Evolutionary conservation across 1,140 invertebrate genomes (phyloP), one percentile per base, ranked within the genome.

Genomic region (Dolichoris vasculosae): DNA sequence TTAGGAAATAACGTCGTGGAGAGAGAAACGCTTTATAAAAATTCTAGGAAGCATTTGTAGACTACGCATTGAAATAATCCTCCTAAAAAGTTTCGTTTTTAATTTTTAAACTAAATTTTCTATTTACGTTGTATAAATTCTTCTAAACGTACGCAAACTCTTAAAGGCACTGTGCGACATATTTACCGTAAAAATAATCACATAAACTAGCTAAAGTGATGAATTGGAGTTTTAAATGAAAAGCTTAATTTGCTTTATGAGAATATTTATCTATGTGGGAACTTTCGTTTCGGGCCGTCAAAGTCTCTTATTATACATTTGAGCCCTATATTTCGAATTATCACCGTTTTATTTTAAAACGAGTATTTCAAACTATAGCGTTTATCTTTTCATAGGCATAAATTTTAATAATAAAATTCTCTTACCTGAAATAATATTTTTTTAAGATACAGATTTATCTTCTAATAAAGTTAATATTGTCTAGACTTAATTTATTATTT

Each of bases 191-290:
- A 81, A 81, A 81, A 64, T 67, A 26, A 64, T 63, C 8, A 32
- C 6, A 63, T 79, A 63, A 81, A 81, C 63, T 69, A 67, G 63
- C 63, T 69, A 13, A 82, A 82, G 40, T 69, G 43, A 71, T 32
- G 30, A 15, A 81, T n/a, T 40, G 15, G 43, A 26, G 26, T 7
- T 26, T n/a, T 48, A 32, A 51, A 71, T 71, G 30, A 82, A 69
- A 71, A 51, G 80, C 46, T 71, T 32, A 82, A 82, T 82, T 82
- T n/a, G 32, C 30, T 73, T 82, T 17, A 55, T 30, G 46, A 82
- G 67, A 82, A 51, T 82, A 23, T 82, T 71, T 46, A 51, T 46
- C 40, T 67, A 46, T 55, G 67, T 81, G n/a, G n/a, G 78, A 80
- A 43, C 26, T 75, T 67, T n/a, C 1, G 32, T 1, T 67, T 1